A percentile compares a stretch with the other conserved stretches of the same genome.
Evolutionary conservation across 2,888 invertebrate genomes (phyloP).

Genomic region (Ganaspis brasiliensis): DNA sequence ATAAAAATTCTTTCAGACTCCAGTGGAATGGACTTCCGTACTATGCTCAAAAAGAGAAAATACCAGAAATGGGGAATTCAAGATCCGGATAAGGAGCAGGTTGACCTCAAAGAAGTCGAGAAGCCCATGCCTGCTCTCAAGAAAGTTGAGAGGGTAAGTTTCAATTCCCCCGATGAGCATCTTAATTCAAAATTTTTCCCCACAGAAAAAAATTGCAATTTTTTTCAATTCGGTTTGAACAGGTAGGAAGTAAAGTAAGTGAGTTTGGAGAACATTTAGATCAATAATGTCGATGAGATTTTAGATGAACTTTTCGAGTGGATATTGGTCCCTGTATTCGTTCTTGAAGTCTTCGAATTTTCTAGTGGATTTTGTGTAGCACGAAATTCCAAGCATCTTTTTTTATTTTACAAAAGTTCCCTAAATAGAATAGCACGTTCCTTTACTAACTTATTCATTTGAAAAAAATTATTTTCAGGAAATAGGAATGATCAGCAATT

Average conservation of each 20-base stretch:
- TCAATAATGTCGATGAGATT: background rate
- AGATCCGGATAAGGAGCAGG: constrained; percentile 96
- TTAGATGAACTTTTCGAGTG: constrained; percentile 9
- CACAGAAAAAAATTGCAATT: background rate
- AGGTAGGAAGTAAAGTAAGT: constrained; percentile 34
- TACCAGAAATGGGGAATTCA: constrained; percentile 96
- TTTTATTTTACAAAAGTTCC: background rate
- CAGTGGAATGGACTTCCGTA: constrained; percentile 99
- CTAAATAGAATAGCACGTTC: background rate
- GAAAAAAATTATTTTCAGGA: constrained; percentile 27
- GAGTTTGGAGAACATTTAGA: constrained; percentile 8
- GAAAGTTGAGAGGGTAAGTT: constrained; percentile 95
- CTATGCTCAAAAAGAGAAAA: constrained; percentile 97
- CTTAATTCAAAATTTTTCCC: constrained; percentile 12
- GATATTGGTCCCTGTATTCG: background rate
- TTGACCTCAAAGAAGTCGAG: constrained; percentile 95
- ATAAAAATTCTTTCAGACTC: constrained; percentile 85
- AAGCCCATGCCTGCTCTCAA: constrained; percentile 93
- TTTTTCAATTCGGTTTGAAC: constrained; percentile 3
- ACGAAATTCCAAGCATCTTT: constrained; percentile 5
- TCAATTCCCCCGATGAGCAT: background rate
- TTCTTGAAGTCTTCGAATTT: constrained; percentile 1
- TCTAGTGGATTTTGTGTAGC: constrained; percentile 24
- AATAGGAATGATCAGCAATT: too few relatives aligned
- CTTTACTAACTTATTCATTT: constrained; percentile 18